A percentile compares a stretch with the other conserved stretches of the same genome.
These are phyloP conservation scores for Ophioderma brevispina DNA, from an alignment of 35 echinoderm and acorn worm genomes.

Conservation along the genomic window DNA sequence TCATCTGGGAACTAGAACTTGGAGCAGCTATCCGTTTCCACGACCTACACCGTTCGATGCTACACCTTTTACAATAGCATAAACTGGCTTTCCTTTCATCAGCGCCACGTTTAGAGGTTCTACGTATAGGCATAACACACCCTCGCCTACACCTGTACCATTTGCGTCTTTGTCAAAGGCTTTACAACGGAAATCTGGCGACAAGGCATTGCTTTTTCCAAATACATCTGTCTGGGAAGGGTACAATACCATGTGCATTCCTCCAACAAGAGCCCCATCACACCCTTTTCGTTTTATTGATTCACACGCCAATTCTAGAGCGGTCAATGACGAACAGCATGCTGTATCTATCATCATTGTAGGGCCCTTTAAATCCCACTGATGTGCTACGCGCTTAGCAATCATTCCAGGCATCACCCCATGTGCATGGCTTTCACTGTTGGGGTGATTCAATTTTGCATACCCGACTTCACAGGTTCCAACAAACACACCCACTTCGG, in stretches of 20 bases:
- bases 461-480: neutral
- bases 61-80: conserved; percentile 14
- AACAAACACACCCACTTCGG: neutral
- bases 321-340: neutral
- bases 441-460: neutral
- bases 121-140: conserved; percentile 2
- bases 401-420: neutral
- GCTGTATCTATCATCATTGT: neutral
- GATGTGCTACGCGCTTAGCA: neutral
- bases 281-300: neutral
- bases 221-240: neutral
- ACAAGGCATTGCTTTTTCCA: neutral
- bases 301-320: neutral
- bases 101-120: neutral
- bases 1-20: conserved; percentile 13
- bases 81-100: neutral
- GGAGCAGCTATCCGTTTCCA: conserved; percentile 1
- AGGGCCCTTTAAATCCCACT: neutral
- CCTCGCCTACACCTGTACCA: neutral
- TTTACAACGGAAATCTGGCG: neutral
- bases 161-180: conserved; percentile 5
- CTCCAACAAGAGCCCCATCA: neutral
- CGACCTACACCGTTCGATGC: conserved; percentile 2
- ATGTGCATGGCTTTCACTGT: neutral
- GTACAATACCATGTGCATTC: neutral